phyloP scores from a whole-genome alignment of 2,113 vertebrate genomes.

The Holacanthus passer region DNA sequence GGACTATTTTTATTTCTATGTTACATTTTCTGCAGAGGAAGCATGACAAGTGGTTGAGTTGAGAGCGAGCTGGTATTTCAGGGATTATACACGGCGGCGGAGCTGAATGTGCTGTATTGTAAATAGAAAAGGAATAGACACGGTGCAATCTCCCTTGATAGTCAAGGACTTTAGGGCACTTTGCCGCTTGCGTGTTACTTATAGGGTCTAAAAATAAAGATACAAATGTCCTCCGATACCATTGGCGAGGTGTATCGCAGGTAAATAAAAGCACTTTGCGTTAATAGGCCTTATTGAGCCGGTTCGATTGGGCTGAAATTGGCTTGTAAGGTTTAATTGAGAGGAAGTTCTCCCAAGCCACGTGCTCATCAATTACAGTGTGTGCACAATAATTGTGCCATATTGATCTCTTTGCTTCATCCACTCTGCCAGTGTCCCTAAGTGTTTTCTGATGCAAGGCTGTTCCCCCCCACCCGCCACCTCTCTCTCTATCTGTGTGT shows the following conservation, averaged over 20 bases:
- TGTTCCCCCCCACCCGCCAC: neutral
- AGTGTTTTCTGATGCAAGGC: constrained; percentile 54
- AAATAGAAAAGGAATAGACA: constrained; percentile 6
- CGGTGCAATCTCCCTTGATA: constrained; percentile 19
- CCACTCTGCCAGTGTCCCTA: constrained; percentile 47
- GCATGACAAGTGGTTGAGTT: constrained; percentile 17
- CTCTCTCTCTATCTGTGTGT: neutral
- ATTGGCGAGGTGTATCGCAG: neutral
- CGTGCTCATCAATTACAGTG: constrained; percentile 72
- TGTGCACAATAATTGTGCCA: constrained; percentile 69
- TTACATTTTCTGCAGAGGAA: constrained; percentile 45
- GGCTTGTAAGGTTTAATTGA: constrained; percentile 38
- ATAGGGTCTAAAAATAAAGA: constrained; percentile 46
- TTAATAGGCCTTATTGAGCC: constrained; percentile 66
- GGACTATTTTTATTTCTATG: constrained; percentile 41
- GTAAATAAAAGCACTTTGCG: constrained; percentile 61
- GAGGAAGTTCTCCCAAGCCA: constrained; percentile 55
- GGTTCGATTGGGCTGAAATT: constrained; percentile 68
- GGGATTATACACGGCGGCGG: constrained; percentile 16
- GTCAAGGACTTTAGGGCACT: constrained; percentile 22
- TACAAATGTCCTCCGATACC: constrained; percentile 11
- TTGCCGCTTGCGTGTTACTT: constrained; percentile 15
- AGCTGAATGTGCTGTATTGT: constrained; percentile 33
- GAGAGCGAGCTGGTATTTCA: constrained; percentile 16
- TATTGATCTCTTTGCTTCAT: constrained; percentile 73